Evolutionary conservation across 2,797 vertebrate species (phyloP).

Genomic region (Meriones psammophilus): DNA sequence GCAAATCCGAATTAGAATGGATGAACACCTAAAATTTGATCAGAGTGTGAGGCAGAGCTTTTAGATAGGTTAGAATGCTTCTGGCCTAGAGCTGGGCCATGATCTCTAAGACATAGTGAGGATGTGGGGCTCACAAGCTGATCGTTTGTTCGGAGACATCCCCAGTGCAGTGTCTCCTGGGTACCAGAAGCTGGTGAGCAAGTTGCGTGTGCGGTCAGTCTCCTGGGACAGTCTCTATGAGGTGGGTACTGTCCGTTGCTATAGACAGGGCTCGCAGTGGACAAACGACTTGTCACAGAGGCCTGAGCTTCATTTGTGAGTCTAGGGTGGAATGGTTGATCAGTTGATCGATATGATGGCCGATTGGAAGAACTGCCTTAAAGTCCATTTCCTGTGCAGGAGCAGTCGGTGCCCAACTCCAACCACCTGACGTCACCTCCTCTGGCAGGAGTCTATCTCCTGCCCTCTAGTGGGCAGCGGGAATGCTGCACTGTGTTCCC

Average conservation of each 20-base stretch:
- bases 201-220: neutral
- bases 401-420: neutral
- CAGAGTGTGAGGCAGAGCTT: neutral
- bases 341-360: constrained; percentile 41
- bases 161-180: rapidly evolving
- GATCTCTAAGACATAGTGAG: neutral
- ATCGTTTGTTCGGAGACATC: neutral
- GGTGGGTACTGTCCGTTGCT: neutral
- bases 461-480: neutral
- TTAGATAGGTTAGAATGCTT: constrained; percentile 34
- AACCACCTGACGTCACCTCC: neutral
- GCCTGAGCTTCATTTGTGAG: neutral
- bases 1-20: neutral
- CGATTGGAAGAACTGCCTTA: neutral
- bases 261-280: neutral
- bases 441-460: too few species aligned
- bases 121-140: neutral
- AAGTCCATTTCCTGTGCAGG: neutral
- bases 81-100: neutral
- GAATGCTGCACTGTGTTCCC: neutral
- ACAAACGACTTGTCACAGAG: neutral
- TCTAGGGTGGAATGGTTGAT: neutral
- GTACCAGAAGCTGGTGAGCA: rapidly evolving
- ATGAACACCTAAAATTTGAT: neutral
- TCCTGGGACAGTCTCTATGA: neutral